Evolutionary conservation across 2,888 invertebrate species (phyloP).

Genomic region (Spisula subtruncata): DNA sequence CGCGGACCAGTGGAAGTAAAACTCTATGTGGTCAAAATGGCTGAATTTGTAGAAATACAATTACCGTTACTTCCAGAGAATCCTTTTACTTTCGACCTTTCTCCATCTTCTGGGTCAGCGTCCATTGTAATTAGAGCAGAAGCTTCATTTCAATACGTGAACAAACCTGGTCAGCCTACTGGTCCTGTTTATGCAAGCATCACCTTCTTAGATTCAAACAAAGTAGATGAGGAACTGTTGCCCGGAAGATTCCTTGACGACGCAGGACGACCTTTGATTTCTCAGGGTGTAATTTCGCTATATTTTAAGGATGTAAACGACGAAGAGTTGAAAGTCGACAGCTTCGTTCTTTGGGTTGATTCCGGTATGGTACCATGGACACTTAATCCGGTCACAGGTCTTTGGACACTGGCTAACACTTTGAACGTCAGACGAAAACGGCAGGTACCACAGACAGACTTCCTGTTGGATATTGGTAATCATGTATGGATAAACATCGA

Average conservation of each 20-base stretch:
- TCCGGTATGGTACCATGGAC: conserved; percentile 35
- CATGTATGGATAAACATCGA: conserved; percentile 16
- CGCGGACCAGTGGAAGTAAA: conserved; percentile 32
- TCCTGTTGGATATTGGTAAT: conserved; percentile 12
- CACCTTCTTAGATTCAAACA: conserved; percentile 25
- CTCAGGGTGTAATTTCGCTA: conserved; percentile 27
- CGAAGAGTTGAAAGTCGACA: not conserved
- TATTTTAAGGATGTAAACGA: not conserved
- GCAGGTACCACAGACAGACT: not conserved
- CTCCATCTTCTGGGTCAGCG: not conserved
- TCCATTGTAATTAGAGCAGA: conserved; percentile 21
- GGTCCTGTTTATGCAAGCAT: conserved; percentile 29
- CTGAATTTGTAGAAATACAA: conserved; percentile 26
- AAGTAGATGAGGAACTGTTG: not conserved
- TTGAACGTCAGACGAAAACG: not conserved
- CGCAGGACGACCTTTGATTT: not conserved
- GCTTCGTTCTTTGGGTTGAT: not conserved
- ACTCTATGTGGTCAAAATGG: conserved; percentile 15
- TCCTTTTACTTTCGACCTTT: not conserved
- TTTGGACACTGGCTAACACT: not conserved
- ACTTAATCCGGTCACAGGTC: conserved; percentile 1
- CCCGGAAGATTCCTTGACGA: conserved; percentile 33
- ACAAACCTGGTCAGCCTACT: not conserved
- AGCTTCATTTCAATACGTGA: not conserved
- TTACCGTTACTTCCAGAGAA: too few relatives aligned